Evolutionary conservation across 2,888 invertebrate species (phyloP).

Genomic region (Pristionchus entomophagus): DNA sequence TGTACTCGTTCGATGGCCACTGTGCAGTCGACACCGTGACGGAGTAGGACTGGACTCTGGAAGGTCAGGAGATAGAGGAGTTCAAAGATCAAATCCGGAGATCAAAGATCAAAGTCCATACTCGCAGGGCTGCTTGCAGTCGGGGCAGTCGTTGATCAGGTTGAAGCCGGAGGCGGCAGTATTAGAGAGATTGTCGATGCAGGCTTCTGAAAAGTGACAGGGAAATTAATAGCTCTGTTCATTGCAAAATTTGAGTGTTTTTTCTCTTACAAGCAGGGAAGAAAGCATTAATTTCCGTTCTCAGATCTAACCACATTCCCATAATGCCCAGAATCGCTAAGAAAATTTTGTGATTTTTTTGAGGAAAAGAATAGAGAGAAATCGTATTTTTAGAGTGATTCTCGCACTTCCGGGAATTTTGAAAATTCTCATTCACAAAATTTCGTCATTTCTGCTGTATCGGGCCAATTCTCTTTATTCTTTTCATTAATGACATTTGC

Average conservation of each 20-base stretch:
- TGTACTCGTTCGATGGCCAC: conserved; percentile 73
- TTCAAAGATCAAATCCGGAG: neutral
- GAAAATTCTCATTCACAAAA: no score
- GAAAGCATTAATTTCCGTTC: neutral
- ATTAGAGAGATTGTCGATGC: conserved; percentile 61
- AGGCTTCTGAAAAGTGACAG: conserved; percentile 61
- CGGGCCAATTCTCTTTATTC: no score
- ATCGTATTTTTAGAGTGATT: no score
- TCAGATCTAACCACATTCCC: neutral
- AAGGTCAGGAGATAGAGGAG: conserved; percentile 32
- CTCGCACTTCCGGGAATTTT: no score
- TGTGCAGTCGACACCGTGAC: conserved; percentile 73
- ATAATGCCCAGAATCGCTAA: no score
- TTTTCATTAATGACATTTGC: no score
- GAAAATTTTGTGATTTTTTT: no score
- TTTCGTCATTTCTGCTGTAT: no score
- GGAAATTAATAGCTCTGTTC: neutral
- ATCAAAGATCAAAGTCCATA: conserved; percentile 48
- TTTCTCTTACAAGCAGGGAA: neutral
- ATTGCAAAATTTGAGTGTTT: neutral
- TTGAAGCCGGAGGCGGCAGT: conserved; percentile 59
- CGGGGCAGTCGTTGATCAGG: conserved; percentile 63
- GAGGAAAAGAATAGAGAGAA: no score
- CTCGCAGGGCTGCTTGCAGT: conserved; percentile 73
- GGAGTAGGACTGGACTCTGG: conserved; percentile 67